Conservation (phyloP, 2,888 invertebrate species). For the Nesidiocoris tenuis region DNA sequence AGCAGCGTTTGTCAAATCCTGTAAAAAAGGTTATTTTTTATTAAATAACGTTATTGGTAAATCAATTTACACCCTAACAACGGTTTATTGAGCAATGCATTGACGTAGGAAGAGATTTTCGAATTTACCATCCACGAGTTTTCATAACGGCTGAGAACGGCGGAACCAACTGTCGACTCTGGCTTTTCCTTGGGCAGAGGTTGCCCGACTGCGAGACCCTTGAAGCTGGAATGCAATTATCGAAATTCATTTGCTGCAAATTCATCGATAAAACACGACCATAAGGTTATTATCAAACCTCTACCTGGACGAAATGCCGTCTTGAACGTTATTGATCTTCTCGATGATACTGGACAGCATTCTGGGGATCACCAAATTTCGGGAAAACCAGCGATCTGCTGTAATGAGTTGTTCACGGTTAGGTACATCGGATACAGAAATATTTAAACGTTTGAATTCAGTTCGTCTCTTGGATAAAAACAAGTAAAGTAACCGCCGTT, state of each 20-base stretch:
- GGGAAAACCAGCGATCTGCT: no score
- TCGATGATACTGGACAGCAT: slow-evolving; percentile 30
- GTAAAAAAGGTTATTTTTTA: neutral
- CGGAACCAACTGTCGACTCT: slow-evolving; percentile 8
- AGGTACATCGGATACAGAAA: no score
- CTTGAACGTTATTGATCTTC: slow-evolving; percentile 25
- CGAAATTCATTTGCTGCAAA: neutral
- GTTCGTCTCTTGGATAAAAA: no score
- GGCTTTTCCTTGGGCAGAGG: slow-evolving; percentile 12
- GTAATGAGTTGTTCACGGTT: no score
- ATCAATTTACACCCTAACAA: no score
- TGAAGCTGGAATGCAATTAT: slow-evolving; percentile 1
- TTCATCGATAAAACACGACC: neutral
- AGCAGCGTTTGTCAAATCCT: slow-evolving; percentile 31
- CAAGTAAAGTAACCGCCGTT: no score
- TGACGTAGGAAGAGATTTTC: no score
- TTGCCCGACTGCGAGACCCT: slow-evolving; percentile 13
- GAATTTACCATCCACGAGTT: slow-evolving; percentile 16
- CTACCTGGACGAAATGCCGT: slow-evolving; percentile 31
- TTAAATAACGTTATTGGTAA: neutral
- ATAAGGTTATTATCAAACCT: no score
- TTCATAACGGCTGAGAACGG: slow-evolving; percentile 18
- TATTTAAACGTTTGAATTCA: no score
- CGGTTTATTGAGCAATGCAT: no score
- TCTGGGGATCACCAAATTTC: no score